Base-by-base conservation (phyloP, 2,797 vertebrate genomes). In the Clarias laeviceps region DNA sequence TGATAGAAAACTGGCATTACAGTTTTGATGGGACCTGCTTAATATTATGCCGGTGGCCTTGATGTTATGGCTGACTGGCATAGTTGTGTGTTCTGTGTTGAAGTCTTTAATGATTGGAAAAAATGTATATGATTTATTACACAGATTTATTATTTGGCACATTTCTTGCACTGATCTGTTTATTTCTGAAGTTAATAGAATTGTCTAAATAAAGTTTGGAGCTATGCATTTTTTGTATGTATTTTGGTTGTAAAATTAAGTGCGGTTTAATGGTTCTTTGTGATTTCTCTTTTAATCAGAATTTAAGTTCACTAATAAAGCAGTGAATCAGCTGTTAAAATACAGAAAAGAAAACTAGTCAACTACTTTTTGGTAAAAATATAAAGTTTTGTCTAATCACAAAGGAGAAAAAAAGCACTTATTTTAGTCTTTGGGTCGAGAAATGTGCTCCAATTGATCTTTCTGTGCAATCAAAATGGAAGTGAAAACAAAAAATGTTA, bases 131-230 rank as follows among this genome's bases (percentile, higher is more conserved):
- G 24, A 66, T 45, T 45, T 45, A 45, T 45, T 11, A 45, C 5
- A 37, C 34, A 29, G n/a, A 17, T 62, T 40, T 64, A 62, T 40
- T 27, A 78, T 79, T 79, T 79, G 59, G 77, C 77, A 79, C 79
- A 22, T 68, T 81, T 45, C 65, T 50, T 80, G 78, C 78, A 80
- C 78, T 50, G 34, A 64, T 80, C 45, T n/a, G 14, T 65, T 45
- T 45, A 1, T 80, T 64, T 40, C 17, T 24, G 0, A n/a, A 64
- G 72, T 56, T 59, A 24, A 34, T 12, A 20, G 57, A 15, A 14
- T 37, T 15, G 12, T 24, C 77, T n/a, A 79, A 62, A 61, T 62
- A 61, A 79, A 18, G 27, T 22, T 3, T 24, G 32, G 17, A 15
- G 32, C 12, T 27, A 34, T 56, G 50, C 27, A 9, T 20, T 62